phyloP scores from a whole-genome alignment of 2,888 invertebrate species.

The Monoplex corrugatus region DNA sequence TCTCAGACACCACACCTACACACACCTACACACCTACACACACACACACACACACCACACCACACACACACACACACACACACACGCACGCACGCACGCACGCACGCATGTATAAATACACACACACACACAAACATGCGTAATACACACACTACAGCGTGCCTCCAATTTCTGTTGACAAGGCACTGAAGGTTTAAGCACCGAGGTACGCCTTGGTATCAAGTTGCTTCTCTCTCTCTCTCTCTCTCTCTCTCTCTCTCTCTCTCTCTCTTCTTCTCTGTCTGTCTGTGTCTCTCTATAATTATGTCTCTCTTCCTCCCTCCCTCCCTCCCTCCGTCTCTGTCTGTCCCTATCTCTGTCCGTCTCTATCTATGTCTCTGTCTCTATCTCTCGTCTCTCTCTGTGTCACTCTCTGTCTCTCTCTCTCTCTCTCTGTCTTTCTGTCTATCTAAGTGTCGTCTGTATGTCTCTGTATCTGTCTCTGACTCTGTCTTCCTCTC shows the following conservation, averaged over 20 bases:
- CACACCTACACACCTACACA: too few relatives aligned
- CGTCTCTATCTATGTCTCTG: constrained; percentile 31
- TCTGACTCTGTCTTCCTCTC: too few relatives aligned
- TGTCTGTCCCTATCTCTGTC: too few relatives aligned
- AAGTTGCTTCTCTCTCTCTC: background rate
- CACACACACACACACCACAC: too few relatives aligned
- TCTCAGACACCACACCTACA: too few relatives aligned
- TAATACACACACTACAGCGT: background rate
- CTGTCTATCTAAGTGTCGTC: too few relatives aligned
- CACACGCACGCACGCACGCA: too few relatives aligned
- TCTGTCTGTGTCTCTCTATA: background rate
- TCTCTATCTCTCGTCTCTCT: background rate
- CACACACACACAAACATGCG: background rate
- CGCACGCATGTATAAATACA: too few relatives aligned
- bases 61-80: too few relatives aligned
- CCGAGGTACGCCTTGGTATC: background rate
- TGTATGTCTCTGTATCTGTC: too few relatives aligned
- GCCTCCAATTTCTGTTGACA: background rate
- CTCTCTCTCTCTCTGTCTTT: too few relatives aligned
- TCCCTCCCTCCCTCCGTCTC: background rate
- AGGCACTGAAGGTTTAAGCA: background rate
- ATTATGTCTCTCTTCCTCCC: too few relatives aligned
- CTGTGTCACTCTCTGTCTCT: background rate
- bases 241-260: background rate
- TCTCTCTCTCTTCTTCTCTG: background rate